Evolutionary conservation across 2,113 vertebrate species (phyloP).

Genomic region (Rhinogobius similis): DNA sequence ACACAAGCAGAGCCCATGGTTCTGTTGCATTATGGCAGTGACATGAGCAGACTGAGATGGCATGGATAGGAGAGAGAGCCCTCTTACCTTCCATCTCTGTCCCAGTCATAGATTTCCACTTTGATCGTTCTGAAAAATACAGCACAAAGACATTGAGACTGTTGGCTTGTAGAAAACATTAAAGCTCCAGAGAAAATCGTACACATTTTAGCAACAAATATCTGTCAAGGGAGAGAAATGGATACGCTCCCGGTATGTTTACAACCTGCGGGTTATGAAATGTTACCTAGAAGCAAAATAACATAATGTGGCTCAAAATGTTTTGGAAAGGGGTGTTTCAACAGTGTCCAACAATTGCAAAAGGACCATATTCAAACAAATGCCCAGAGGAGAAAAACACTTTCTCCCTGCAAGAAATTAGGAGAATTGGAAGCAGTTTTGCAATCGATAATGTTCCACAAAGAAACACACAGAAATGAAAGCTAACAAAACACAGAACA

Average conservation of each 20-base stretch:
- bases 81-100: constrained; percentile 90
- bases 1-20: not conserved
- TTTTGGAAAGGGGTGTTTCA: not conserved
- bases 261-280: not conserved
- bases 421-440: not conserved
- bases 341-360: not conserved
- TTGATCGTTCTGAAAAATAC: constrained; percentile 86
- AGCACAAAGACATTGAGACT: constrained; percentile 17
- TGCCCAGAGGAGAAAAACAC: too few species aligned
- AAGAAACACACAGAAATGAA: not conserved
- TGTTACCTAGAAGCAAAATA: not conserved
- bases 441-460: not conserved
- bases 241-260: not conserved
- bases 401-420: not conserved
- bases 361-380: not conserved
- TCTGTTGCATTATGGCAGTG: not conserved
- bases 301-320: not conserved
- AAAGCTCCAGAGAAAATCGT: constrained; percentile 4
- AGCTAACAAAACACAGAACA: not conserved
- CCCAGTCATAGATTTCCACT: constrained; percentile 94
- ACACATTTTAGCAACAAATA: constrained; percentile 12
- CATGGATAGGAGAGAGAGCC: not conserved
- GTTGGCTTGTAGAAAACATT: not conserved
- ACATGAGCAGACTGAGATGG: not conserved
- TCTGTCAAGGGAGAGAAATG: not conserved